phyloP scores from a whole-genome alignment of 2,113 vertebrate genomes.

The Tetrax tetrax region DNA sequence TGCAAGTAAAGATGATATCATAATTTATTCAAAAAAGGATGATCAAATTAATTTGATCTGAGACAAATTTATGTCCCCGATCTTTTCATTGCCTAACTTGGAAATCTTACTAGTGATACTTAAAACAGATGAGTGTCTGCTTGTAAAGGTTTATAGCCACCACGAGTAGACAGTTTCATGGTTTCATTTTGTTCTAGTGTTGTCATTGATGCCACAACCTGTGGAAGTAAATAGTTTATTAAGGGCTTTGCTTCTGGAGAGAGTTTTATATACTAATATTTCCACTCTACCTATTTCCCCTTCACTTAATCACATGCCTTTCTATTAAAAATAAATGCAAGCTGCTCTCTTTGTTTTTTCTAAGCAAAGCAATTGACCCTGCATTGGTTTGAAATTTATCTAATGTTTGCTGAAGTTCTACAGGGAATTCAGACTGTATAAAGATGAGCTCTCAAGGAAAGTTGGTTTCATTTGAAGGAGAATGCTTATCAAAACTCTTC shows the following conservation, averaged over 20 bases:
- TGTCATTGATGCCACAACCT: not conserved
- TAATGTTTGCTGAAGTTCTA: not conserved
- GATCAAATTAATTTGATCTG: not conserved
- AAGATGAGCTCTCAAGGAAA: not conserved
- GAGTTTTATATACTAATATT: not conserved
- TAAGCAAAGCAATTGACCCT: not conserved
- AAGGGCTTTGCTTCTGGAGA: not conserved
- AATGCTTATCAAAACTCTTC: not conserved
- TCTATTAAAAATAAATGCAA: not conserved
- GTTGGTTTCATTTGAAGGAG: not conserved
- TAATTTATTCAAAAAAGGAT: not conserved
- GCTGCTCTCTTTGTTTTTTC: not conserved
- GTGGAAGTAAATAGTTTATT: not conserved
- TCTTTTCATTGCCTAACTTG: not conserved
- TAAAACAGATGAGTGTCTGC: not conserved
- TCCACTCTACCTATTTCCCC: not conserved
- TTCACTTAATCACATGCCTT: not conserved
- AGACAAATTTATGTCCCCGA: not conserved
- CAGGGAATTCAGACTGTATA: not conserved
- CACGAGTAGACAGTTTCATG: not conserved
- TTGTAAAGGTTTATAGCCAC: not conserved
- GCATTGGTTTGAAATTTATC: constrained; percentile 9
- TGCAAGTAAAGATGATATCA: not conserved
- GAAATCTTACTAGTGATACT: not conserved
- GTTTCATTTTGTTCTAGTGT: not conserved